Base-by-base conservation (phyloP, 2,797 vertebrate genomes). In the Melanogrammus aeglefinus region DNA sequence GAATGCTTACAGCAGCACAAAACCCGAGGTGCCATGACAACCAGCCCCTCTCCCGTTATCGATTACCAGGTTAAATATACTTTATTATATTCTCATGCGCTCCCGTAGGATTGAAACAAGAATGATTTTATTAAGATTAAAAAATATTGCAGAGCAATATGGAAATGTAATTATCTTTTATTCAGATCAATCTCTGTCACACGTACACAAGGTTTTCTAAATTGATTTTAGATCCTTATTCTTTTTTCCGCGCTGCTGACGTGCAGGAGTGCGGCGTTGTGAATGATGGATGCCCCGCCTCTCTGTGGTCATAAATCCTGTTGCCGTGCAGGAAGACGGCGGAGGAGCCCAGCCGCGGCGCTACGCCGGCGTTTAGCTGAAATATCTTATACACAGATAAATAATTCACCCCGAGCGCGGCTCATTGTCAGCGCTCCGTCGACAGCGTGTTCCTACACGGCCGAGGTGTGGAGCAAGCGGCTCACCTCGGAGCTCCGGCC, bases 371-470 rank as follows among this genome's bases (percentile, higher is more conserved):
- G 85, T 91, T 88, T 85, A 88, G 81, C 47, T 78, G 88, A 87
- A 86, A 86, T 90, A 91, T 88, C 91, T 93, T 93, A 90, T 82
- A 80, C 92, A 89, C 82, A 90, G 90, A 88, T 91, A 24, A 33
- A 88, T 89, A 81, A 86, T 89, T 88, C 91, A 69, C 47, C 47
- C 14, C 47, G 14, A 7, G 5, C 57, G 57, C 57, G 6, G 57
- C 57, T 8, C 57, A 63, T 63, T 63, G 57, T 63, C 57, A 63
- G 21, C 57, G 6, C 7, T 24, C 7, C 57, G 8, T 24, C 21
- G 21, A 5, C 57, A 18, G 47, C 6, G 21, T 63, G 57, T 63
- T n/a, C 47, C 4, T 6, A 51, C 47, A 51, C 47, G 57, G 18
- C 5, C 14, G 2, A n/a, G 57, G 57, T 24, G 57, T 9, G 57